Conservation (phyloP, 1,140 invertebrate species). For the Tyrophagus putrescentiae region DNA sequence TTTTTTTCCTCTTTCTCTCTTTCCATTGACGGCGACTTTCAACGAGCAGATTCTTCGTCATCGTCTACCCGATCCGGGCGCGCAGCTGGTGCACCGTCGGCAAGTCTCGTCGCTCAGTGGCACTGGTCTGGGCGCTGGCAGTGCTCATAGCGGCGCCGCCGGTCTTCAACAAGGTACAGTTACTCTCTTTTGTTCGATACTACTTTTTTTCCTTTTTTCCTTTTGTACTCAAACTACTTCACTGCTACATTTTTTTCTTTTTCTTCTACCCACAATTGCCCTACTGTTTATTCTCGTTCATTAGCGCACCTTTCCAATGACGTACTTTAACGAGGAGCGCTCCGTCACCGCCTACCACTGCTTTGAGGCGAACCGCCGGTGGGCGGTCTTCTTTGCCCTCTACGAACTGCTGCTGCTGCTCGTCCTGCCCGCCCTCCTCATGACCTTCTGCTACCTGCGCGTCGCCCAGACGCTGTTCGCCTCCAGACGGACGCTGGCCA, state of each 20-base stretch:
- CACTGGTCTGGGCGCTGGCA: conserved; percentile 29
- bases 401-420: conserved; percentile 35
- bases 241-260: too few species aligned
- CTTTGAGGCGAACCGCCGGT: conserved; percentile 29
- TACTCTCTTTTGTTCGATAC: conserved; percentile 1
- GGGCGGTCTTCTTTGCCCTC: conserved; percentile 29
- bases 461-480: conserved; percentile 36
- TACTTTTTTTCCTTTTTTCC: too few species aligned
- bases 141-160: conserved; percentile 32
- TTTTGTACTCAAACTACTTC: too few species aligned
- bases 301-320: conserved; percentile 32
- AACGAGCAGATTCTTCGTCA: conserved; percentile 29
- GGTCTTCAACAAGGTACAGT: conserved; percentile 33
- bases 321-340: conserved; percentile 32
- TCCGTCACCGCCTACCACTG: conserved; percentile 31
- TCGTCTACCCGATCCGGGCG: conserved; percentile 28
- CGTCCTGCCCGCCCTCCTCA: conserved; percentile 32
- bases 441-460: conserved; percentile 34
- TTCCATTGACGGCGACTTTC: too few species aligned
- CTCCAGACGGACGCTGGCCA: too few species aligned
- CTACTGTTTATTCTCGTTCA: too few species aligned
- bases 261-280: too few species aligned
- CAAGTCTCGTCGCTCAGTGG: conserved; percentile 24
- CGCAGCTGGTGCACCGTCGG: conserved; percentile 26
- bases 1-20: too few species aligned